Percentiles rank a stretch among this genome's conserved stretches.
These are phyloP conservation scores for Boloria selene DNA, from an alignment of 2,888 invertebrate genomes.

Conservation along the genomic window DNA sequence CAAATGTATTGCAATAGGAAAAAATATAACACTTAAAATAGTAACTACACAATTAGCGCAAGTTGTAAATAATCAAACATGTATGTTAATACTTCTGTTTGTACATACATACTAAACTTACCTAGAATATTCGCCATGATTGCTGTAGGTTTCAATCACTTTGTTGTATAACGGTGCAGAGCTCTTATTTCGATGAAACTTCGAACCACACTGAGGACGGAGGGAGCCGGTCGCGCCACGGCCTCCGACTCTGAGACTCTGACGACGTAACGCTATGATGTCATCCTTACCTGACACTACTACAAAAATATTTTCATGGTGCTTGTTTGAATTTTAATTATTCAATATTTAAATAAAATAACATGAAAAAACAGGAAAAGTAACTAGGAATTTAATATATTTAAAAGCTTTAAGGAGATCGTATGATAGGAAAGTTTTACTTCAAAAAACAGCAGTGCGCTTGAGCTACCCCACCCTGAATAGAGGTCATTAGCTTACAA, in stretches of 20 bases:
- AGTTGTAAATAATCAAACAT: constrained; percentile 4
- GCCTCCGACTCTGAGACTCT: constrained; percentile 38
- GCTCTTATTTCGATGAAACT: constrained; percentile 56
- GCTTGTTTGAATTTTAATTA: constrained; percentile 19
- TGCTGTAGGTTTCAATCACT: constrained; percentile 45
- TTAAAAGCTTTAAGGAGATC: no score
- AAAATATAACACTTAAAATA: background rate
- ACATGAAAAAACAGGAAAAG: background rate
- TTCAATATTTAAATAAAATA: constrained; percentile 11
- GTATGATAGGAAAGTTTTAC: no score
- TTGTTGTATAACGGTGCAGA: constrained; percentile 46
- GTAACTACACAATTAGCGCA: background rate
- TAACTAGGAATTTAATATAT: no score
- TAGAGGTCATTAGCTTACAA: no score
- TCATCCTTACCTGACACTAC: constrained; percentile 40
- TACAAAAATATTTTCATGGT: constrained; percentile 23
- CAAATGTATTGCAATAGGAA: background rate
- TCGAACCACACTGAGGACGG: constrained; percentile 51
- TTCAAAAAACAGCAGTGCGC: no score
- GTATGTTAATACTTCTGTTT: constrained; percentile 1
- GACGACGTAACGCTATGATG: constrained; percentile 46
- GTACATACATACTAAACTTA: constrained; percentile 51
- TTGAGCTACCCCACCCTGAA: no score
- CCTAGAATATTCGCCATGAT: constrained; percentile 75
- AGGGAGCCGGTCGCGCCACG: constrained; percentile 39